phyloP scores from a whole-genome alignment of 2,113 vertebrate species.

The Petromus typicus region DNA sequence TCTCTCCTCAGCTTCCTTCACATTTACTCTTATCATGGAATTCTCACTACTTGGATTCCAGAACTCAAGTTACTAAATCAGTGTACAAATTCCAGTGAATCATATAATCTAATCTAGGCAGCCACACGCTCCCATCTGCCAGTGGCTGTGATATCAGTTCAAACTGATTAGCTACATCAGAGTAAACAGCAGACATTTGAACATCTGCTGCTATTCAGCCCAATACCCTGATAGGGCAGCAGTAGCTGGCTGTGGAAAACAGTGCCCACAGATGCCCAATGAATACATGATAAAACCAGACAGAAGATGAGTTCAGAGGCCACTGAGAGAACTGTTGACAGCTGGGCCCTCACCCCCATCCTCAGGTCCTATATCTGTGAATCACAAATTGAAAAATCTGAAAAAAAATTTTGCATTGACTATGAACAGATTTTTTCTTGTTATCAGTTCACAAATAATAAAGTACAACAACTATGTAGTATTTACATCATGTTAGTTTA shows the following conservation, averaged over 20 bases:
- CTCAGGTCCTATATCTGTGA: background rate
- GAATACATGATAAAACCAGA: background rate
- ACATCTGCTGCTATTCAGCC: background rate
- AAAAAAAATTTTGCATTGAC: background rate
- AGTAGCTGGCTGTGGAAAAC: background rate
- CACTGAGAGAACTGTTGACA: background rate
- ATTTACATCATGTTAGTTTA: background rate
- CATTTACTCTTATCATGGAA: background rate
- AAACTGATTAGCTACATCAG: background rate
- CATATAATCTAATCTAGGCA: slow-evolving; percentile 15
- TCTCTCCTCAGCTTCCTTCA: background rate
- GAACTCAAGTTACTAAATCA: background rate
- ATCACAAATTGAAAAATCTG: background rate
- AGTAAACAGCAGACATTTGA: slow-evolving; percentile 3
- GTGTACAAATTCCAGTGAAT: background rate
- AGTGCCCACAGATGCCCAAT: background rate
- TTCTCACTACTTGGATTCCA: background rate
- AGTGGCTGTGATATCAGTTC: background rate
- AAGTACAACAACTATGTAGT: background rate
- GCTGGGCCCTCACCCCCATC: too few relatives aligned
- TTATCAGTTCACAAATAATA: background rate
- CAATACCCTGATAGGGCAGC: background rate
- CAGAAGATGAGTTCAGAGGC: background rate
- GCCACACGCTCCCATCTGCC: background rate
- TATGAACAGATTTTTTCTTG: background rate